Conservation (phyloP, 2,113 vertebrate genomes). For the Rynchops niger region DNA sequence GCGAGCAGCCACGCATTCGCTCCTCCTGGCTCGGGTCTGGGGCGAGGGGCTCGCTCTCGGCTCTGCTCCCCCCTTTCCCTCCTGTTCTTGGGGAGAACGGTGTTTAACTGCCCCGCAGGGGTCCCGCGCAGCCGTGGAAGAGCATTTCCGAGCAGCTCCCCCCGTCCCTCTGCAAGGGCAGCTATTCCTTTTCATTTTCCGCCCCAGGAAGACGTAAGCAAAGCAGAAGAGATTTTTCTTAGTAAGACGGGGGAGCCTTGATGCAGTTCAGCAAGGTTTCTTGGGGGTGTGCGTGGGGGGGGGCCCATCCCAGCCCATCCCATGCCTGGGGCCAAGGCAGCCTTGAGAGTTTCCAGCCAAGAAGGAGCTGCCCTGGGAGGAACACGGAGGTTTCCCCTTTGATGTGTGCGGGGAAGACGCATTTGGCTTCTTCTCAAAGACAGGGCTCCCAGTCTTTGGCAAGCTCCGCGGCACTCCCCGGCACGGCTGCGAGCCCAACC, state of each 20-base stretch:
- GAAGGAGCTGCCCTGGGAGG: neutral
- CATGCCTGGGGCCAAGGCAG: slow-evolving; percentile 9
- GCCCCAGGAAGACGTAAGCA: neutral
- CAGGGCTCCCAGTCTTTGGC: neutral
- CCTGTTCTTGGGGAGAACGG: fast-evolving
- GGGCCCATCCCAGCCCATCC: neutral
- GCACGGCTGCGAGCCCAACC: neutral
- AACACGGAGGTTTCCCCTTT: slow-evolving; percentile 20
- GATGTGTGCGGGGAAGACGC: neutral
- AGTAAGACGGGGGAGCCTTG: neutral
- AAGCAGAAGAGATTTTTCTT: neutral
- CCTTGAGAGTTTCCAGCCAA: neutral
- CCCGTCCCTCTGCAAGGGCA: neutral
- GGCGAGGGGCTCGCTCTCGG: neutral
- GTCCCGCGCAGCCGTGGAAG: neutral
- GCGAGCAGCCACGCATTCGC: fast-evolving
- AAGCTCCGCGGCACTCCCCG: fast-evolving
- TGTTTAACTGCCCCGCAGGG: neutral
- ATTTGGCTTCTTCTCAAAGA: slow-evolving; percentile 38
- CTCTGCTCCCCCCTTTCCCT: neutral
- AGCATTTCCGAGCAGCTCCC: neutral
- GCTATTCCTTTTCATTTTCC: neutral
- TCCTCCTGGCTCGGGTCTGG: neutral
- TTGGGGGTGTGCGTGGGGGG: neutral
- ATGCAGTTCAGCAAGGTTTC: neutral